phyloP scores from a whole-genome alignment of 2,113 vertebrate genomes.

The Struthidea cinerea region DNA sequence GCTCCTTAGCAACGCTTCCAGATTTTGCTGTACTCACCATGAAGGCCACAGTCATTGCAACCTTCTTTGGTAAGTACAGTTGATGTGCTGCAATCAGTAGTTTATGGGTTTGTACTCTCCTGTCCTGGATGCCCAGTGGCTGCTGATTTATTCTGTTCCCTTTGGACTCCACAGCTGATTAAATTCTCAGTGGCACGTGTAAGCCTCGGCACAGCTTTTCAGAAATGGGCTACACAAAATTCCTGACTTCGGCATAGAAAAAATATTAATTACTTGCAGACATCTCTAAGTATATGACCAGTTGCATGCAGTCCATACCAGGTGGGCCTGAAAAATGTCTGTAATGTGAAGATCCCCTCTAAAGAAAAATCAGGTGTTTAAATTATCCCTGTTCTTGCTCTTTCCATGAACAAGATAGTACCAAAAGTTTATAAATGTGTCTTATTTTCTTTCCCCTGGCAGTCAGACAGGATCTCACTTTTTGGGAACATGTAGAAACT shows the following conservation, averaged over 20 bases:
- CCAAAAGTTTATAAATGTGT: neutral
- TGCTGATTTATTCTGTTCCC: neutral
- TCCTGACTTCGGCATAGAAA: neutral
- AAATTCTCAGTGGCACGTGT: neutral
- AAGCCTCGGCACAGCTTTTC: neutral
- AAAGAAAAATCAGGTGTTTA: neutral
- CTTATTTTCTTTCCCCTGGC: neutral
- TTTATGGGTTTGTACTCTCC: neutral
- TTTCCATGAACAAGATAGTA: neutral
- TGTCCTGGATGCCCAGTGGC: neutral
- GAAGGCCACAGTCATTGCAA: slow-evolving; percentile 65
- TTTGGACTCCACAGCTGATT: neutral
- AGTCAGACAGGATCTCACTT: neutral
- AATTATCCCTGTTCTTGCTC: neutral
- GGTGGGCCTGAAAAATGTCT: neutral
- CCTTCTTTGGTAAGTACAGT: slow-evolving; percentile 71
- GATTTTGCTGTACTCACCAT: slow-evolving; percentile 59
- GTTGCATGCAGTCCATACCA: neutral
- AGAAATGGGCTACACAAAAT: accelerated
- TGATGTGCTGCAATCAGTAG: neutral
- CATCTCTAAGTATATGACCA: neutral
- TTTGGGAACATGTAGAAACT: neutral
- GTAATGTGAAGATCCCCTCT: neutral
- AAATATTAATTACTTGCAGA: neutral
- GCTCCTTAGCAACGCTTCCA: neutral